Percentiles rank a stretch among this genome's conserved stretches.
Conservation (phyloP, 92 coral and sea anemone species). For the Heteractis magnifica region DNA sequence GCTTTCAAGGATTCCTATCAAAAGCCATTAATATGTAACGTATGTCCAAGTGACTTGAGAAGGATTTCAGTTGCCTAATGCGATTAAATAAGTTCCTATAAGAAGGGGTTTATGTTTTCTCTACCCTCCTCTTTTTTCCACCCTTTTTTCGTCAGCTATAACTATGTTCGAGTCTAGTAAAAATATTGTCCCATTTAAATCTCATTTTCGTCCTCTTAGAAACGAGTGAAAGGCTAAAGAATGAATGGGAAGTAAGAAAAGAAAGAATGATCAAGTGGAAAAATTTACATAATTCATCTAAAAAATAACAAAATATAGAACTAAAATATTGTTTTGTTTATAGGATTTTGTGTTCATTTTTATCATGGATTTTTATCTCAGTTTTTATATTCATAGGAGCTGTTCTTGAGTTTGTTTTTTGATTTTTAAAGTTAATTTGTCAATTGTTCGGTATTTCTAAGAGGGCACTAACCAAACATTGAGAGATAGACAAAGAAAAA, state of each 20-base stretch:
- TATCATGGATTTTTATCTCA: not conserved
- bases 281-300: not conserved
- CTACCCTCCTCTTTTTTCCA: constrained; percentile 31
- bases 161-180: not conserved
- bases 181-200: not conserved
- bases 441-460: constrained; percentile 12
- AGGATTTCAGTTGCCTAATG: constrained; percentile 68
- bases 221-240: not conserved
- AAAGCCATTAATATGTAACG: constrained; percentile 71
- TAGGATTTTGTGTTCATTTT: constrained; percentile 1
- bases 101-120: constrained; percentile 45
- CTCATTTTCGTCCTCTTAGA: constrained; percentile 10
- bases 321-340: not conserved
- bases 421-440: constrained; percentile 15
- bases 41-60: constrained; percentile 64
- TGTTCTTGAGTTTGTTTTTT: constrained; percentile 19
- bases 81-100: constrained; percentile 52
- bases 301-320: too few species aligned
- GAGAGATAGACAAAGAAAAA: not conserved
- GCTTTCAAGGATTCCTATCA: constrained; percentile 86
- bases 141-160: constrained; percentile 21
- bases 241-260: constrained; percentile 6
- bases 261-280: not conserved
- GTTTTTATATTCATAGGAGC: not conserved
- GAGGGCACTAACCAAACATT: constrained; percentile 23